These are phyloP conservation scores for Phenganax subtilis DNA, from an alignment of 92 coral and sea anemone genomes.

Conservation along the genomic window DNA sequence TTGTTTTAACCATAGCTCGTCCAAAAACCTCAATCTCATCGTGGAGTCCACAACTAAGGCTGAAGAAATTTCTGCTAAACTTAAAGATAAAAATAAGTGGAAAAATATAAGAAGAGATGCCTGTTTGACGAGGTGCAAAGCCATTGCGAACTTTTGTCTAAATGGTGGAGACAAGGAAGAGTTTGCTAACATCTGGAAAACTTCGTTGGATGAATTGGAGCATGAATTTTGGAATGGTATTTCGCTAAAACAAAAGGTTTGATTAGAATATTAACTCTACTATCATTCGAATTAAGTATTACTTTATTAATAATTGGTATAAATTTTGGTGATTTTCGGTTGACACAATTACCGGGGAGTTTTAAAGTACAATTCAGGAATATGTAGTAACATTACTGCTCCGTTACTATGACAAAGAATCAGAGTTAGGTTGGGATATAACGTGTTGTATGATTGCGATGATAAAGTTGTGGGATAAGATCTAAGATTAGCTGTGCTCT, in stretches of 20 bases:
- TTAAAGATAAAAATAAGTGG: background rate
- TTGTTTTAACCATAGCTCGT: background rate
- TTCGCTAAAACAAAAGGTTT: constrained; percentile 9
- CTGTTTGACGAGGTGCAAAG: background rate
- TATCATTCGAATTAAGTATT: no score
- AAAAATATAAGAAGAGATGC: background rate
- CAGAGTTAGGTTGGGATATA: no score
- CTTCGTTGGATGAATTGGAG: constrained; percentile 1
- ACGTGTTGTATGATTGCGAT: no score
- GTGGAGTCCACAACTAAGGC: background rate
- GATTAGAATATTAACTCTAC: background rate
- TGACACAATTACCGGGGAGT: no score
- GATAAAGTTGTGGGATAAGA: no score
- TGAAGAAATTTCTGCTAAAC: background rate
- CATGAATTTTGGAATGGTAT: background rate
- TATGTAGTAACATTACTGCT: no score
- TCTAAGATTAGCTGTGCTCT: no score
- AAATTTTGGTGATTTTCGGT: no score
- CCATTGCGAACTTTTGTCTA: background rate
- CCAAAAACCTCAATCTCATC: background rate
- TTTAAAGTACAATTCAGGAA: no score
- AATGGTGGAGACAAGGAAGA: background rate
- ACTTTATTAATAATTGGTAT: no score
- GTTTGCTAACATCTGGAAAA: background rate
- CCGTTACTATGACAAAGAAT: no score